A percentile compares a stretch with the other conserved stretches of the same genome.
These are phyloP conservation scores for Oikopleura dioica DNA, from an alignment of 23 tunicate genomes.

Conservation along the genomic window DNA sequence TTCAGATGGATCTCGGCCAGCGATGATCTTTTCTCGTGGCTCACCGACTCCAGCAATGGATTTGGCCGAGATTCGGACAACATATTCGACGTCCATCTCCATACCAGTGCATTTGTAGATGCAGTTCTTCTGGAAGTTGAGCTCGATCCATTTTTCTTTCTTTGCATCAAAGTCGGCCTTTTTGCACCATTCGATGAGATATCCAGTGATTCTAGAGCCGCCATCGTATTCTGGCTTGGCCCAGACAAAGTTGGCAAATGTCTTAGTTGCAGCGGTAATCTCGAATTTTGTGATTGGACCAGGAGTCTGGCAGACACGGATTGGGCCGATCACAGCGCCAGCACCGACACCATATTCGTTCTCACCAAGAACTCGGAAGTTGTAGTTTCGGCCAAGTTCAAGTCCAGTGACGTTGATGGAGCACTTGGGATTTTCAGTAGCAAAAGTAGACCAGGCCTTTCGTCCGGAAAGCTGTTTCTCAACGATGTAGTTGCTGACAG, in stretches of 20 bases:
- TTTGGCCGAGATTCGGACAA: not conserved
- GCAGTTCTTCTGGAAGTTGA: not conserved
- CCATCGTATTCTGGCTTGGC: not conserved
- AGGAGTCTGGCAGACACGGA: not conserved
- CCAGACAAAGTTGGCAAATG: not conserved
- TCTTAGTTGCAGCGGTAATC: not conserved
- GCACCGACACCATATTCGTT: slow-evolving; percentile 21
- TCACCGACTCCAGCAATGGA: not conserved
- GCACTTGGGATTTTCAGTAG: slow-evolving; percentile 18
- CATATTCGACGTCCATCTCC: not conserved
- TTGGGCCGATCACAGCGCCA: slow-evolving; percentile 14
- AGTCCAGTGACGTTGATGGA: slow-evolving; percentile 23
- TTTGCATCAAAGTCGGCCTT: not conserved
- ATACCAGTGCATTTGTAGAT: not conserved
- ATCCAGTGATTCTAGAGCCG: not conserved
- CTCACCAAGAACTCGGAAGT: slow-evolving; percentile 24
- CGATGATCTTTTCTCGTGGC: not conserved
- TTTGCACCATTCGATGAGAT: not conserved
- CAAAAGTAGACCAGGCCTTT: slow-evolving; percentile 24
- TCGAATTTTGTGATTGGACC: not conserved
- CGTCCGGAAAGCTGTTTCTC: slow-evolving; percentile 16
- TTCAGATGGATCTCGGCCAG: not conserved
- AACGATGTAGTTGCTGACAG: slow-evolving; percentile 18
- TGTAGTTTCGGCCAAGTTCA: slow-evolving; percentile 18
- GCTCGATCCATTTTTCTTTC: not conserved